phyloP scores from a whole-genome alignment of 2,888 invertebrate genomes.

The Parelbella ahira region DNA sequence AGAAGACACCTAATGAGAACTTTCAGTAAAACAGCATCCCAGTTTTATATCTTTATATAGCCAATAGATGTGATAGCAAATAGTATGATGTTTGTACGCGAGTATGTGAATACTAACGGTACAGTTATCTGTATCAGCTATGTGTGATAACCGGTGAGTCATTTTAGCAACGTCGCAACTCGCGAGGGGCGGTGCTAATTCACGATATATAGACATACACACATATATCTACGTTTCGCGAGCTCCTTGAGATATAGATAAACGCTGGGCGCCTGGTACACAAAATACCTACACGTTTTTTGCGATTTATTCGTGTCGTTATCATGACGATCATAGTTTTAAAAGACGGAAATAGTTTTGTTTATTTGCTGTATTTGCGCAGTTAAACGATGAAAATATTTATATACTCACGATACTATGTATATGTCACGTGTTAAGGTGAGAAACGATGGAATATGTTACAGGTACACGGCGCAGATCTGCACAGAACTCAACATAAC shows the following conservation, averaged over 20 bases:
- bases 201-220: slow-evolving; percentile 44
- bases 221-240: slow-evolving; percentile 26
- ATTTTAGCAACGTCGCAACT: slow-evolving; percentile 76
- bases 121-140: slow-evolving; percentile 1
- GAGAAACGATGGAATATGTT: too few species aligned
- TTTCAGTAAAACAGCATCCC: neutral
- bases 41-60: neutral
- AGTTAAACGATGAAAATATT: too few species aligned
- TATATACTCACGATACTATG: too few species aligned
- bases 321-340: slow-evolving; percentile 6
- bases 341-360: neutral
- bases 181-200: slow-evolving; percentile 68
- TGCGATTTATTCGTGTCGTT: slow-evolving; percentile 1
- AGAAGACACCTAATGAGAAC: too few species aligned
- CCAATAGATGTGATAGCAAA: too few species aligned
- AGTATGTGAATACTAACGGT: neutral
- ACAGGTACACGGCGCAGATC: too few species aligned
- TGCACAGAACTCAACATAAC: too few species aligned
- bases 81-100: neutral
- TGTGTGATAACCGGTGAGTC: slow-evolving; percentile 42
- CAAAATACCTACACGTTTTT: slow-evolving; percentile 29
- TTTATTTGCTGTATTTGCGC: slow-evolving; percentile 14
- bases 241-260: slow-evolving; percentile 34
- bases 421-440: too few species aligned
- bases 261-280: slow-evolving; percentile 52